Conservation (phyloP, 2,888 invertebrate genomes). For the Linnaemya tessellans region DNA sequence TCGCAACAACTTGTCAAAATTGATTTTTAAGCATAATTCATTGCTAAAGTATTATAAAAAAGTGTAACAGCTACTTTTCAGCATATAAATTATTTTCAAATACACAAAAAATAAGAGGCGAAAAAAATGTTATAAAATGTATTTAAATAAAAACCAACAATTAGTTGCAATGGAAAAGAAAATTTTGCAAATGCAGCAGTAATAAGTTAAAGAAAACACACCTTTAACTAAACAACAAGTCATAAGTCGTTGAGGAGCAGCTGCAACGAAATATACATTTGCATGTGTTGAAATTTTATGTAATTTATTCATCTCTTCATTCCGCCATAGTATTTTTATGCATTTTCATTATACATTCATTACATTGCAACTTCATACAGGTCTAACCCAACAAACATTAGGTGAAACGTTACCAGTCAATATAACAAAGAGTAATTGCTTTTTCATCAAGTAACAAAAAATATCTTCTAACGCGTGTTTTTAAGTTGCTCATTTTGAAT, state of each 20-base stretch:
- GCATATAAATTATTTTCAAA: slow-evolving; percentile 39
- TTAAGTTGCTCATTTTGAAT: too few relatives aligned
- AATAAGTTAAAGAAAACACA: slow-evolving; percentile 14
- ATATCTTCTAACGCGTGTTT: too few relatives aligned
- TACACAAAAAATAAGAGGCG: background rate
- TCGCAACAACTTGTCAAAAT: slow-evolving; percentile 52
- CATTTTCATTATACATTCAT: slow-evolving; percentile 29
- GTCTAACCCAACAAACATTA: background rate
- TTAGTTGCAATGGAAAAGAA: slow-evolving; percentile 14
- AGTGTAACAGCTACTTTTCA: slow-evolving; percentile 36
- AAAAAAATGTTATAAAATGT: slow-evolving; percentile 44
- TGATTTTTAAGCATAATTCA: slow-evolving; percentile 58
- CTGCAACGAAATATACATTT: slow-evolving; percentile 37
- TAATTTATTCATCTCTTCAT: slow-evolving; percentile 46
- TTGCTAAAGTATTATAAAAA: slow-evolving; percentile 27
- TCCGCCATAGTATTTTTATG: slow-evolving; percentile 16
- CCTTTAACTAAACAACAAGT: slow-evolving; percentile 30
- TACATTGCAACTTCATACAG: background rate
- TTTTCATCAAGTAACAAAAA: too few relatives aligned
- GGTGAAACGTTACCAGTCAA: background rate
- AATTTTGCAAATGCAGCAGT: background rate
- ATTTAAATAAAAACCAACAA: slow-evolving; percentile 50
- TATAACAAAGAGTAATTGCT: too few relatives aligned
- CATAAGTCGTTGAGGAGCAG: slow-evolving; percentile 29
- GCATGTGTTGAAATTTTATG: slow-evolving; percentile 56